Conservation (phyloP, 2,113 vertebrate species). For the Vulpes lagopus region DNA sequence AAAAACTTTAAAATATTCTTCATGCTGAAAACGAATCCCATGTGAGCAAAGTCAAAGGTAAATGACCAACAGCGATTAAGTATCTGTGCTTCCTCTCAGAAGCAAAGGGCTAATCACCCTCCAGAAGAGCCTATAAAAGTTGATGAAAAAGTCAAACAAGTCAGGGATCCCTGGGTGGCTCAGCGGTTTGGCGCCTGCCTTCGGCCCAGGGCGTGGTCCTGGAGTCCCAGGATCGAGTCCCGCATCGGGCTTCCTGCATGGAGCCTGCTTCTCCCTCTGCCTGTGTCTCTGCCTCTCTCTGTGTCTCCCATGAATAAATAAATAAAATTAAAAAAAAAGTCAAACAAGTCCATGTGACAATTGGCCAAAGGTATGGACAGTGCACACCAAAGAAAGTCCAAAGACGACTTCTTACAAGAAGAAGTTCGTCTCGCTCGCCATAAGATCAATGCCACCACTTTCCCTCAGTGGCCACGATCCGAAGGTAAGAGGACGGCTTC, state of each 20-base stretch:
- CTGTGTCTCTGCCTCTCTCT: too few relatives aligned
- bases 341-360: too few relatives aligned
- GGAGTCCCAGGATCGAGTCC: too few relatives aligned
- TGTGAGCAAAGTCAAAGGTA: not conserved
- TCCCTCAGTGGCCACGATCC: not conserved
- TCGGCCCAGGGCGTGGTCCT: too few relatives aligned
- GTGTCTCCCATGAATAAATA: too few relatives aligned
- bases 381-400: not conserved
- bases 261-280: not conserved
- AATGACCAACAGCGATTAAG: not conserved
- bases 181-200: too few relatives aligned
- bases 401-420: rapidly evolving
- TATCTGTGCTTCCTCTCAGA: not conserved
- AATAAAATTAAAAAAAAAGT: too few relatives aligned
- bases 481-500: not conserved
- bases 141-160: not conserved
- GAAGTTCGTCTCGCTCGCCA: not conserved
- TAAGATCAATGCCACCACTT: rapidly evolving
- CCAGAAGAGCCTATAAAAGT: not conserved
- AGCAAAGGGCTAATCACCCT: not conserved
- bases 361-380: not conserved
- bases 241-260: too few relatives aligned
- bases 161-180: too few relatives aligned
- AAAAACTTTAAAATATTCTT: not conserved
- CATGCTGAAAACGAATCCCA: too few relatives aligned